These are phyloP conservation scores for Xerus inauris DNA, from an alignment of 2,113 vertebrate genomes.

Conservation along the genomic window DNA sequence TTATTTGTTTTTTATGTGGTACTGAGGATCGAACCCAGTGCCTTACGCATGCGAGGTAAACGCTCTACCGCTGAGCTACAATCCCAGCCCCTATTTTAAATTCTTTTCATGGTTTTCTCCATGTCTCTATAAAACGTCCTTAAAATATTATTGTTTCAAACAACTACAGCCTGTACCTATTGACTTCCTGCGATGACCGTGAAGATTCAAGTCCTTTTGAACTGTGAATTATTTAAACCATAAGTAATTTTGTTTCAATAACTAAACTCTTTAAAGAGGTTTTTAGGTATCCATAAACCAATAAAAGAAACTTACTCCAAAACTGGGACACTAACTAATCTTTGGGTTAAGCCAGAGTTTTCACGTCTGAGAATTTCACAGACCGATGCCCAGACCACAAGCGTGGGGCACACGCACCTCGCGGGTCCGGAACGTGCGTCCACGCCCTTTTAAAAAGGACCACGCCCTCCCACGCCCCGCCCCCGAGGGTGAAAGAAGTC, in stretches of 20 bases:
- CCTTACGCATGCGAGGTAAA: no score
- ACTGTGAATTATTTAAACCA: slow-evolving; percentile 13
- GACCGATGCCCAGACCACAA: accelerated
- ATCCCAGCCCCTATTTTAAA: not conserved
- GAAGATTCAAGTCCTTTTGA: not conserved
- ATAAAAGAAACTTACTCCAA: not conserved
- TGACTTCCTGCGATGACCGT: not conserved
- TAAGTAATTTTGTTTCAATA: not conserved
- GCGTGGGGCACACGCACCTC: accelerated
- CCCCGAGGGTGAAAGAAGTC: accelerated
- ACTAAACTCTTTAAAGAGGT: not conserved
- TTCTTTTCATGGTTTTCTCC: not conserved
- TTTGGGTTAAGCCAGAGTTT: not conserved
- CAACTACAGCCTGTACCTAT: not conserved
- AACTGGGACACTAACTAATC: not conserved
- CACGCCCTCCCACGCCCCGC: not conserved
- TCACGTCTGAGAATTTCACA: not conserved
- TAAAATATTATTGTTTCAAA: not conserved
- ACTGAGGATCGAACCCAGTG: no score
- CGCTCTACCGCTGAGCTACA: no score
- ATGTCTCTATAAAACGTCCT: not conserved
- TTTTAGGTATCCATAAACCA: not conserved
- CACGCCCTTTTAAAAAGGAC: slow-evolving; percentile 52
- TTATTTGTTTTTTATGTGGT: not conserved
- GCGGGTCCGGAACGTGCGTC: accelerated